These are phyloP conservation scores for Caracal caracal DNA, from an alignment of 2,113 vertebrate species.

Conservation along the genomic window DNA sequence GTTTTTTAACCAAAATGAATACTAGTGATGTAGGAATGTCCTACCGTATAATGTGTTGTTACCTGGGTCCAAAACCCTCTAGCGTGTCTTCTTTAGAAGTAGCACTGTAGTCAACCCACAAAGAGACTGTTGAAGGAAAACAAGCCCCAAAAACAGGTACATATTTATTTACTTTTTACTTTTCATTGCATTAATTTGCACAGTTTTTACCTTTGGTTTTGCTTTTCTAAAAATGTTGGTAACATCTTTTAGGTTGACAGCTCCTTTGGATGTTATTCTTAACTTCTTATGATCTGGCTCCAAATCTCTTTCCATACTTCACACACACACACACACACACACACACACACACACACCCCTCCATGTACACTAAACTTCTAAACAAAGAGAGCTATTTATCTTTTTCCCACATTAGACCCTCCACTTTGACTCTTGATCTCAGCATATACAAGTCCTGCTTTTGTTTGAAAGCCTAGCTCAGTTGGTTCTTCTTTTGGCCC, in stretches of 20 bases:
- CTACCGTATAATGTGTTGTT: background rate
- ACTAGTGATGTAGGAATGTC: background rate
- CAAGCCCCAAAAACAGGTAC: background rate
- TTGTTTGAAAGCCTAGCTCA: background rate
- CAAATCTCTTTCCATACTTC: background rate
- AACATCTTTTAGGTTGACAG: background rate
- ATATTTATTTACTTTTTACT: background rate
- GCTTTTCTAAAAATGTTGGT: conserved; percentile 5
- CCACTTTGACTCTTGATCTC: background rate
- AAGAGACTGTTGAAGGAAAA: background rate
- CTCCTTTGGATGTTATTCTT: background rate
- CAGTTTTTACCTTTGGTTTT: background rate
- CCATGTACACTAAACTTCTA: background rate
- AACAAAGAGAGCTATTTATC: background rate
- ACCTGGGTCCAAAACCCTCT: background rate
- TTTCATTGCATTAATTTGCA: background rate
- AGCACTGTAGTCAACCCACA: background rate
- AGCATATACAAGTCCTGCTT: background rate
- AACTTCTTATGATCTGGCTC: background rate
- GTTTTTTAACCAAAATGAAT: background rate
- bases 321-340: background rate
- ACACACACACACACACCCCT: too few species aligned
- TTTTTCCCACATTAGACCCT: background rate
- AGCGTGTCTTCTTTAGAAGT: background rate
- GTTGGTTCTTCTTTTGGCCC: background rate